Evolutionary conservation across 2,113 vertebrate species (phyloP).

Genomic region (Anolis sagrei): DNA sequence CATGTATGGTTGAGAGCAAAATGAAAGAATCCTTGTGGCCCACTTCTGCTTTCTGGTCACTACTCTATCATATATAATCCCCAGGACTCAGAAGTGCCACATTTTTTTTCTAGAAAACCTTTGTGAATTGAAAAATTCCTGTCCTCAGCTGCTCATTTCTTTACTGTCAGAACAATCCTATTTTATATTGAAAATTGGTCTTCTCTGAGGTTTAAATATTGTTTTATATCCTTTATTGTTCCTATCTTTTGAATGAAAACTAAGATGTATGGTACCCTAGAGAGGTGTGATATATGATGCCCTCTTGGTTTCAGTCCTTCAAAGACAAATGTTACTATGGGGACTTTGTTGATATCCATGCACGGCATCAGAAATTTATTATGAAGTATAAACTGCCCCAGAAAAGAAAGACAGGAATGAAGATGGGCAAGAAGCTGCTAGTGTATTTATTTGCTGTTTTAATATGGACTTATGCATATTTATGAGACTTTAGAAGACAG

Average conservation of each 20-base stretch:
- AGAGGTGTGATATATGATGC: constrained; percentile 55
- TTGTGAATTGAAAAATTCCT: constrained; percentile 66
- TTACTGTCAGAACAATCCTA: constrained; percentile 73
- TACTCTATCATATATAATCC: constrained; percentile 42
- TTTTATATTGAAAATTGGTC: constrained; percentile 76
- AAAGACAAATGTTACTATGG: constrained; percentile 76
- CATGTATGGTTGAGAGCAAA: constrained; percentile 35
- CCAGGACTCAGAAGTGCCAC: constrained; percentile 23
- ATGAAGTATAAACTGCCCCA: constrained; percentile 71
- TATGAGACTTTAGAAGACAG: constrained; percentile 56
- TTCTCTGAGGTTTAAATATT: constrained; percentile 77
- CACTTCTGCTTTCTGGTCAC: constrained; percentile 65
- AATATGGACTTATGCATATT: constrained; percentile 68
- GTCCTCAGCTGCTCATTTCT: constrained; percentile 65
- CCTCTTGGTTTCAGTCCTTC: constrained; percentile 71
- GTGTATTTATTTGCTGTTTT: constrained; percentile 52
- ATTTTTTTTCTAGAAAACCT: constrained; percentile 59
- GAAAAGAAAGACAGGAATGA: constrained; percentile 59
- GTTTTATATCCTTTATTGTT: constrained; percentile 73
- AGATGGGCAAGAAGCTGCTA: constrained; percentile 52
- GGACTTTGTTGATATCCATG: constrained; percentile 66
- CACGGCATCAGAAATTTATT: constrained; percentile 69
- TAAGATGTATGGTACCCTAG: constrained; percentile 75
- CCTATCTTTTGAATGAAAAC: constrained; percentile 75
- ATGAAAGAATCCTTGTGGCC: constrained; percentile 23